Evolutionary conservation across 2,797 vertebrate genomes (phyloP).

Genomic region (Acropternis orthonyx): DNA sequence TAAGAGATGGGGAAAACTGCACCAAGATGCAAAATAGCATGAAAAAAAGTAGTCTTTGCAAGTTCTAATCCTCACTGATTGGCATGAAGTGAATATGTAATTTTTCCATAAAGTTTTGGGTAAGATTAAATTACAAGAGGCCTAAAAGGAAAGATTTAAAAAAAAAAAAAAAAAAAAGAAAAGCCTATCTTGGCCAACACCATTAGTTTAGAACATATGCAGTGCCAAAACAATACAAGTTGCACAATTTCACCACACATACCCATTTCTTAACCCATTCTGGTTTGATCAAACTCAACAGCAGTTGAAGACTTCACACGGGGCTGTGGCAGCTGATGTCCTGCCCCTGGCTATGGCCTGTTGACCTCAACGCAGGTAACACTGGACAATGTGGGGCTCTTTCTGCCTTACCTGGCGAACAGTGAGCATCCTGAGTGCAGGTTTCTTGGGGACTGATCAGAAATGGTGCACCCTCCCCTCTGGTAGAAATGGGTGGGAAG

Average conservation of each 20-base stretch:
- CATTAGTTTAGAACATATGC: neutral
- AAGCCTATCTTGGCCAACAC: neutral
- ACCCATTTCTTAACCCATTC: constrained; percentile 44
- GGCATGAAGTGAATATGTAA: neutral
- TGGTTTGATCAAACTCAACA: neutral
- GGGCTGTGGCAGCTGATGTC: neutral
- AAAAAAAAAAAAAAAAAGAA: neutral
- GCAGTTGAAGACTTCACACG: neutral
- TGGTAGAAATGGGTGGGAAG: rapidly evolving
- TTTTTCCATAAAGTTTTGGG: neutral
- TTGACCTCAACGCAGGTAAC: neutral
- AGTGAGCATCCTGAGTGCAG: neutral
- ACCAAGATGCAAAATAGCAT: neutral
- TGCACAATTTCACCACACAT: neutral
- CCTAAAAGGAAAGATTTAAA: neutral
- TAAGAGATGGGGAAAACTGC: constrained; percentile 2
- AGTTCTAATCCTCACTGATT: neutral
- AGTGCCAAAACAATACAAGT: constrained; percentile 21
- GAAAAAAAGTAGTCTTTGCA: neutral
- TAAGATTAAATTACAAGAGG: neutral
- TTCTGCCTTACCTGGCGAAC: neutral
- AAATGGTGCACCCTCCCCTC: neutral
- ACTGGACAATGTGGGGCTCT: neutral
- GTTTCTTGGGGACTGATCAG: neutral
- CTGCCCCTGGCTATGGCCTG: neutral